These are phyloP conservation scores for Myotis planiceps DNA, from an alignment of 2,797 vertebrate genomes.

Conservation along the genomic window DNA sequence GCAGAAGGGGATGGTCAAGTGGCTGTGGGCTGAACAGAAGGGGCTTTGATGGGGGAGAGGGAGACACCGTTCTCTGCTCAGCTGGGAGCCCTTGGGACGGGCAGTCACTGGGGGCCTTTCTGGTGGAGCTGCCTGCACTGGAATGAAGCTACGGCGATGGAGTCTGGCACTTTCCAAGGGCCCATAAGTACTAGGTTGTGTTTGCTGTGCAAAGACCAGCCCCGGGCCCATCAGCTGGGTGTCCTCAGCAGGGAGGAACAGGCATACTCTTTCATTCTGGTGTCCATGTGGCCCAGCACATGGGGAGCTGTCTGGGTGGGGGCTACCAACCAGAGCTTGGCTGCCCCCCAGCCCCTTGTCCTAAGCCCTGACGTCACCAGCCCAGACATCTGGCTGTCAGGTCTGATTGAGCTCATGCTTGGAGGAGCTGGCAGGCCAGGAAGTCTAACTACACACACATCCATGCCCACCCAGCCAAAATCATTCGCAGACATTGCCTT, in stretches of 20 bases:
- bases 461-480: not conserved
- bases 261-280: conserved; percentile 28
- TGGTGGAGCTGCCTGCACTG: not conserved
- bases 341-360: conserved; percentile 57
- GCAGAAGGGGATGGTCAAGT: not conserved
- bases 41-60: not conserved
- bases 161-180: not conserved
- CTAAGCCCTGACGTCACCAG: conserved; percentile 55
- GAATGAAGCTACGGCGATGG: not conserved
- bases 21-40: not conserved
- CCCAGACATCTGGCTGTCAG: conserved; percentile 73
- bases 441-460: not conserved
- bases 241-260: conserved; percentile 21
- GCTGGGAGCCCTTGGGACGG: not conserved
- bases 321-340: conserved; percentile 67
- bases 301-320: conserved; percentile 56
- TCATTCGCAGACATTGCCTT: not conserved
- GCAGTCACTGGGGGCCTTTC: not conserved
- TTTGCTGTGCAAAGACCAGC: not conserved
- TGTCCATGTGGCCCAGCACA: conserved; percentile 50
- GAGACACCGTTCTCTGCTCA: not conserved
- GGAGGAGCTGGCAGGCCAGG: not conserved
- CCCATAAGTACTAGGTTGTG: conserved; percentile 17
- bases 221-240: not conserved
- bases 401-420: conserved; percentile 63